Base-by-base conservation (phyloP, 2,888 invertebrate genomes). In the Dinocampus coccinellae region DNA sequence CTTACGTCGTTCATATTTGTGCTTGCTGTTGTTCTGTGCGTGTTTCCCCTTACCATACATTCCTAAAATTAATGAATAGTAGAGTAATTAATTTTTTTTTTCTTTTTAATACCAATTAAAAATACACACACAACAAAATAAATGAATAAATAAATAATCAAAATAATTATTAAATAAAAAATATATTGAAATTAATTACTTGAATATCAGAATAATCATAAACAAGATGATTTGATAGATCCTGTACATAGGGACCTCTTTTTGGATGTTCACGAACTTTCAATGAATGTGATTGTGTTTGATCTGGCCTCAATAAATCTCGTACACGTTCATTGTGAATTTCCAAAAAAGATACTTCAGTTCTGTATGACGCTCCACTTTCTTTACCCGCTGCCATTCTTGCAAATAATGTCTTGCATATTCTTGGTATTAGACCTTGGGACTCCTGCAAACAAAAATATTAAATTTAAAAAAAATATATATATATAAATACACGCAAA, bases 1-100 rank as follows among this genome's bases (percentile, higher is more conserved):
- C 95, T 95, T 79, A 95, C 95, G 88, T 96, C 95, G 89, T 96
- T 96, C 96, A 96, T 96, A 87, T 95, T 95, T 71, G 96, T 96
- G 81, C 95, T 93, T 57, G 96, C 96, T 2, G 96, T 96, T 24
- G 95, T 95, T 77, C 96, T 91, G 84, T 93, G 93, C 73, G 92
- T 90, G 89, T 95, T 96, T 76, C 96, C 96, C 79, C 93, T 91
- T 78, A 92, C 90, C 91, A 94, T 94, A 84, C 93, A 92, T 84
- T 92, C 92, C 94, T 94, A 85, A 7, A 77, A 78, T 36, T 24
- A n/a, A 53, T 52, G 6, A 22, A 65, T 61, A 20, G n/a, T n/a
- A 13, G 0, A n/a, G 0, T n/a, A 39, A 39, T 39, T 75, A 60
- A 34, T n/a, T n/a, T n/a, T n/a, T n/a, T n/a, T n/a, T n/a, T n/a